Percentiles rank a stretch among this genome's conserved stretches.
Evolutionary conservation across 2,888 invertebrate genomes (phyloP).

Genomic region (Monoplex corrugatus): DNA sequence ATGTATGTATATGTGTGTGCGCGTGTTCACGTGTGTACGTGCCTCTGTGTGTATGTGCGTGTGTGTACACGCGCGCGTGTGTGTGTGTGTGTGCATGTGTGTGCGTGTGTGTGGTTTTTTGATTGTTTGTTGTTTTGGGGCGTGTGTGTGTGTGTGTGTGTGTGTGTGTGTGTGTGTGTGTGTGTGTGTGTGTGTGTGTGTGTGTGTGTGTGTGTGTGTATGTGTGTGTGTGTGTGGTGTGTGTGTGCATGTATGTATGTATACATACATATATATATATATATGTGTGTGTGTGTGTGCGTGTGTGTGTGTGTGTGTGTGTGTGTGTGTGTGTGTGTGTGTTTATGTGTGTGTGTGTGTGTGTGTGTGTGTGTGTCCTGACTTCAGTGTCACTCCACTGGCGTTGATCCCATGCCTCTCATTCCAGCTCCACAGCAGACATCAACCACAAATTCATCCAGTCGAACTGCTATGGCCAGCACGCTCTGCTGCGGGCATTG

Average conservation of each 20-base stretch:
- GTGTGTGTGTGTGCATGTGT: not conserved
- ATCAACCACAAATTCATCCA: too few species aligned
- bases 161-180: constrained; percentile 13
- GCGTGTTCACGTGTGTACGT: not conserved
- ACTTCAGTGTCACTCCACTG: too few species aligned
- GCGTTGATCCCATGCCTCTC: too few species aligned
- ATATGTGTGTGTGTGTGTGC: not conserved
- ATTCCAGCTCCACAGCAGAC: too few species aligned
- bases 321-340: too few species aligned
- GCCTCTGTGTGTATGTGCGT: not conserved
- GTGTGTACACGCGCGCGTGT: not conserved
- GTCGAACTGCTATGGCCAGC: too few species aligned
- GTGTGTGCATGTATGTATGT: not conserved
- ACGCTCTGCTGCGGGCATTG: too few species aligned
- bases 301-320: not conserved
- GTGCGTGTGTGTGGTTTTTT: not conserved
- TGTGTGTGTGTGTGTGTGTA: not conserved
- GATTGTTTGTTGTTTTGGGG: not conserved
- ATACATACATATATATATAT: not conserved
- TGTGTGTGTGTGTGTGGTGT: not conserved
- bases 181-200: not conserved
- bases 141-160: constrained; percentile 7
- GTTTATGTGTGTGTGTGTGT: not conserved
- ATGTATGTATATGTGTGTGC: not conserved
- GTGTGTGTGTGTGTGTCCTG: not conserved